Percentiles rank a stretch among this genome's conserved stretches.
phyloP scores from a whole-genome alignment of 2,888 invertebrate genomes.

The Bembecia ichneumoniformis region DNA sequence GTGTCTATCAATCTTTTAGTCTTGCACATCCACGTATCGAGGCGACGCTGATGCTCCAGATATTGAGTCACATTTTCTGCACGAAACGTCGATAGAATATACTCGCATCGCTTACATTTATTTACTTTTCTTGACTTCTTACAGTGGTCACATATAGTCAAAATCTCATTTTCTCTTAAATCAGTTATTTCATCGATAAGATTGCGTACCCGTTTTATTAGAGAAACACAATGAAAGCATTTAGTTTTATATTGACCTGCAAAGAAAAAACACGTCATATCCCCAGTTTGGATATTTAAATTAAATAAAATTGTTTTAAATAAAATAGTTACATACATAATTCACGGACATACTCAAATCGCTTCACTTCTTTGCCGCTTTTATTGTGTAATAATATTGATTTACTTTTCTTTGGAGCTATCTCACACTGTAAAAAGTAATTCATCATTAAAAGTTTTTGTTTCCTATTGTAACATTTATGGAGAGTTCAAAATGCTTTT shows the following conservation, averaged over 20 bases:
- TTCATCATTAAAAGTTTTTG: background rate
- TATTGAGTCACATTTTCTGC: constrained; percentile 11
- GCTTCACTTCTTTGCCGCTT: constrained; percentile 14
- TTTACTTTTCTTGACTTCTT: constrained; percentile 16
- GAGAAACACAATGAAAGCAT: constrained; percentile 26
- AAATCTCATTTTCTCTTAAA: constrained; percentile 23
- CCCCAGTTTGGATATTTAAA: background rate
- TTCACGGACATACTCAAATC: constrained; percentile 18
- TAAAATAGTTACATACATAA: constrained; percentile 14
- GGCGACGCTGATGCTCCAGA: constrained; percentile 15
- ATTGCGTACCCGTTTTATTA: constrained; percentile 23
- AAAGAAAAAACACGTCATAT: background rate
- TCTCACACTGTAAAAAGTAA: background rate
- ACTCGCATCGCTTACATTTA: constrained; percentile 33
- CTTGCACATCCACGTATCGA: constrained; percentile 22
- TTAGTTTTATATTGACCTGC: constrained; percentile 26
- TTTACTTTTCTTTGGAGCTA: constrained; percentile 7
- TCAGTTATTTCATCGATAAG: constrained; percentile 26
- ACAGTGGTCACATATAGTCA: constrained; percentile 30
- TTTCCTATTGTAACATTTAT: no score
- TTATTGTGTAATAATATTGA: constrained; percentile 21
- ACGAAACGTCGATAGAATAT: constrained; percentile 22
- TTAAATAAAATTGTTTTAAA: no score
- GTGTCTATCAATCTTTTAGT: constrained; percentile 21
- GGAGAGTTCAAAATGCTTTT: no score